Base-by-base conservation (phyloP, 2,113 vertebrate species). In the Pseudorhombus dupliciocellatus region DNA sequence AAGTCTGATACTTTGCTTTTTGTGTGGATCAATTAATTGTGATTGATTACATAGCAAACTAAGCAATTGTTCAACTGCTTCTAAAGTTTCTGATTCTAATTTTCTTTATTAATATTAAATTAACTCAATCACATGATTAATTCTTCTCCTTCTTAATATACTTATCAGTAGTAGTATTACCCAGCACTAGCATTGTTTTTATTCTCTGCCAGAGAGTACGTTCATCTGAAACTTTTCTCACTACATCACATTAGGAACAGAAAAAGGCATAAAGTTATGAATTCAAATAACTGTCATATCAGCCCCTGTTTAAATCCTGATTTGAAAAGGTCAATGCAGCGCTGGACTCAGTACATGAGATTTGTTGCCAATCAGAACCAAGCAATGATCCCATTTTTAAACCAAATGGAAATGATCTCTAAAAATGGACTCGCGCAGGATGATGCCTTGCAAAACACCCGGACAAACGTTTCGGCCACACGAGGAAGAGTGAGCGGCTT, bases 291-390 rank as follows among this genome's bases (percentile, higher is more conserved):
- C 28, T 51, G 75, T 80, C 81, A 66, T 15, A 21, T 28, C 14
- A 18, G 61, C 63, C 75, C 63, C 75, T 66, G 69, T 80, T 82
- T 81, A 25, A 79, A 68, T 66, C 24, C 59, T 74, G 77, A 76
- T 81, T 62, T 77, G 57, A 70, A 85, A 87, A 88, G 79, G 80
- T 80, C 79, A 71, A 1, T 24, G 62, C 58, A 34, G 73, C 22
- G 4, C 6, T 22, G 20, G 50, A 28, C 18, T 37, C 64, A 48
- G 63, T 77, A 67, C 78, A 87, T 84, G 59, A 61, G 18, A 4
- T 14, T 2, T 31, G 44, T 56, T 57, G 70, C 55, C 54, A 58
- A 25, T n/a, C 59, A 34, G 55, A 60, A 64, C 66, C 37, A 25
- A 74, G 80, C 48, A 53, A 48, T 52, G 75, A 73, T 57, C 18